phyloP scores from a whole-genome alignment of 2,113 vertebrate species.

The Merops nubicus region DNA sequence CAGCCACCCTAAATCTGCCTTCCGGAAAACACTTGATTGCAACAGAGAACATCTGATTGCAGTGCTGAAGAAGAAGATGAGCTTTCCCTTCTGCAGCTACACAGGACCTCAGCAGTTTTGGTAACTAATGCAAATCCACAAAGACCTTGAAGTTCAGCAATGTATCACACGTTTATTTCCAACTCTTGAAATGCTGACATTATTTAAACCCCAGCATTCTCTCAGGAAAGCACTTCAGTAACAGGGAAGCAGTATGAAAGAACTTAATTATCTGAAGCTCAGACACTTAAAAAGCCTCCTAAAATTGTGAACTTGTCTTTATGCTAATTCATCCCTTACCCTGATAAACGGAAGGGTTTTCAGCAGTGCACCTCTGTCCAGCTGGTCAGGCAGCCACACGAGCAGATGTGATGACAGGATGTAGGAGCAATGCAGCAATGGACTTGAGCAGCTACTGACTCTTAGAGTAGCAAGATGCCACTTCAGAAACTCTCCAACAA shows the following conservation, averaged over 20 bases:
- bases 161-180: neutral
- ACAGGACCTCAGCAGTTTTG: neutral
- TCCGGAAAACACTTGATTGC: neutral
- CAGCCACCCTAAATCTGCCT: neutral
- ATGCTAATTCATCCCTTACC: neutral
- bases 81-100: neutral
- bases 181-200: neutral
- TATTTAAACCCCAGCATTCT: neutral
- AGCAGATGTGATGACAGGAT: neutral
- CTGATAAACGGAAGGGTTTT: too few species aligned
- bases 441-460: neutral
- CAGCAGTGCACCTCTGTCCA: neutral
- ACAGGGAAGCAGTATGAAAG: neutral
- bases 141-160: neutral
- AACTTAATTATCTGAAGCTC: neutral
- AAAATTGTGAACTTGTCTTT: neutral
- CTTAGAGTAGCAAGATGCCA: neutral
- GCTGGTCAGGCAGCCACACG: neutral
- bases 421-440: accelerated
- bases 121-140: neutral
- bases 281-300: neutral
- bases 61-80: neutral
- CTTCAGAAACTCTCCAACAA: neutral
- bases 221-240: neutral
- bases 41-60: neutral